phyloP scores from a whole-genome alignment of 2,888 invertebrate species.

The Caenorhabditis imperialis region DNA sequence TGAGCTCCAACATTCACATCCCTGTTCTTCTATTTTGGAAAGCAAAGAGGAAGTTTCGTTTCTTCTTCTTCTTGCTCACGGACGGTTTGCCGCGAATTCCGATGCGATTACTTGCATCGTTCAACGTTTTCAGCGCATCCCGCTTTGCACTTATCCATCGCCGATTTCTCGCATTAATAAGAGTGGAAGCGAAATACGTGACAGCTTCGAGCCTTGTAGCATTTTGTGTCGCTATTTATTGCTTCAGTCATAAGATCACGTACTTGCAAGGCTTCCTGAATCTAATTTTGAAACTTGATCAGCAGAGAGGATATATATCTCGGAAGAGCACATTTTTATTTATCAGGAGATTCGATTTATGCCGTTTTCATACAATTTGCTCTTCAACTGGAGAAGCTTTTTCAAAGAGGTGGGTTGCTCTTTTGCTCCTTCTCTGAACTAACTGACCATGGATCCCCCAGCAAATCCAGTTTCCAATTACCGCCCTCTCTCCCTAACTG shows the following conservation, averaged over 20 bases:
- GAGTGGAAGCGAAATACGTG: background rate
- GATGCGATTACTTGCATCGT: slow-evolving; percentile 42
- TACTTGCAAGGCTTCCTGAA: background rate
- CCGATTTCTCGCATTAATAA: slow-evolving; percentile 45
- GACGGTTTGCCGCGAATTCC: slow-evolving; percentile 11
- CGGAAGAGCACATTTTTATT: background rate
- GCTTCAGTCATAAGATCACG: background rate
- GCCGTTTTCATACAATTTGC: background rate
- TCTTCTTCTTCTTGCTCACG: background rate
- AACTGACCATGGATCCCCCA: too few species aligned
- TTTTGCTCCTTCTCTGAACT: slow-evolving; percentile 13
- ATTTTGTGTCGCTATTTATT: slow-evolving; percentile 2
- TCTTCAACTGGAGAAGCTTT: too few species aligned
- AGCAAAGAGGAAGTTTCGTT: background rate
- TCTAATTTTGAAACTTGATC: slow-evolving; percentile 8
- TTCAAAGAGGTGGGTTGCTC: slow-evolving; percentile 3
- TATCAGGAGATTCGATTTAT: background rate
- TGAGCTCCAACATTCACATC: too few species aligned
- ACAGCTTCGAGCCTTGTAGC: slow-evolving; percentile 10
- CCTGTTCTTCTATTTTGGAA: background rate
- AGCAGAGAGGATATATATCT: slow-evolving; percentile 1
- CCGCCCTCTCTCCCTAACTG: background rate
- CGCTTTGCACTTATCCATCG: slow-evolving; percentile 18
- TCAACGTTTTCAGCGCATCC: too few species aligned
- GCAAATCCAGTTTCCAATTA: slow-evolving; percentile 4